phyloP scores from a whole-genome alignment of 2,888 invertebrate species.

The Hyalella azteca region DNA sequence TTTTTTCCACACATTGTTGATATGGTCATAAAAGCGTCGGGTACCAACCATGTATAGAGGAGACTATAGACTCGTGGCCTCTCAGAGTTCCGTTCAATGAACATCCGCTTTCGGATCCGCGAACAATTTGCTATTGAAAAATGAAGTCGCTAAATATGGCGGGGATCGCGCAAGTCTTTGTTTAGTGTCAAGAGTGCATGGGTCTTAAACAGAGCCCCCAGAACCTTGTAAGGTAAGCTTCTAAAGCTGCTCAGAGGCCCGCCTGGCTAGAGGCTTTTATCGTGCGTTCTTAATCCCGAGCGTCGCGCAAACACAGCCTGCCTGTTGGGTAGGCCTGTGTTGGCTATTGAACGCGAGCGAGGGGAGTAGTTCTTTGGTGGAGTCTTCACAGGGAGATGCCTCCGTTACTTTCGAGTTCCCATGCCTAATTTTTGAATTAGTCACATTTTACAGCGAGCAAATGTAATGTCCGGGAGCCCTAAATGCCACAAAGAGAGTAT shows the following conservation, averaged over 20 bases:
- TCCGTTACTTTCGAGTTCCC: neutral
- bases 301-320: neutral
- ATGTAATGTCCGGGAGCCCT: too few species aligned
- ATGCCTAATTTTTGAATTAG: too few species aligned
- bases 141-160: neutral
- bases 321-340: neutral
- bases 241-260: constrained; percentile 12
- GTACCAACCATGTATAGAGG: too few species aligned
- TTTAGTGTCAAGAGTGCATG: constrained; percentile 13
- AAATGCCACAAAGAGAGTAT: too few species aligned
- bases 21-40: too few species aligned
- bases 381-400: neutral
- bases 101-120: constrained; percentile 7
- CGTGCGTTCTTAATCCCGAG: constrained; percentile 18
- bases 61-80: too few species aligned
- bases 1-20: too few species aligned
- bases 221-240: constrained; percentile 2
- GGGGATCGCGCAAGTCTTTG: constrained; percentile 4
- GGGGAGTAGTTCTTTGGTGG: neutral
- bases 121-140: constrained; percentile 31
- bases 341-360: neutral
- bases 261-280: constrained; percentile 19
- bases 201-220: constrained; percentile 9
- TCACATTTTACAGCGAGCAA: too few species aligned
- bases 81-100: neutral